Evolutionary conservation across 2,113 vertebrate species (phyloP), one percentile per base, ranked within the genome.

Genomic region (Perccottus glenii): DNA sequence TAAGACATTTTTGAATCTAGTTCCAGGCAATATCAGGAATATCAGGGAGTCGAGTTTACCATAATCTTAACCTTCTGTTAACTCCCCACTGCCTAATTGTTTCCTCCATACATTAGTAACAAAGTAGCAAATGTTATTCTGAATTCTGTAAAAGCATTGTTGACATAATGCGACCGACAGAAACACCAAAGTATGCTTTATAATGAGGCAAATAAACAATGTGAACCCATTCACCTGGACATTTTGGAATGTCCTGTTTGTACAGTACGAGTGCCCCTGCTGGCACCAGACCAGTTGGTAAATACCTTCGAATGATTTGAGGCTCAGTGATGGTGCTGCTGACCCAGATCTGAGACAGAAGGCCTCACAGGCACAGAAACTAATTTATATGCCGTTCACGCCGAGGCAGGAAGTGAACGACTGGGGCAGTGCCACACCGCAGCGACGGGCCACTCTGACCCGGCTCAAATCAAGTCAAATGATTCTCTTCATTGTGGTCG

Each of bases 331-430:
- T 10, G 44, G 16, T 47, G 64, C 56, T 53, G 48, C 78, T 73
- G 75, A 87, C 74, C 70, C 46, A 80, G 58, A 85, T 73, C 52
- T 40, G 44, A 62, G 52, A 88, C 81, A 85, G 77, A 80, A 55
- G 56, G 78, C 69, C 64, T 81, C 67, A 87, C 71, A 83, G 49
- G 47, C 27, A 59, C 67, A 63, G 48, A 66, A 60, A 52, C 70
- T 36, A 33, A 84, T 85, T 84, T 52, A 75, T 67, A 72, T 75
- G 80, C 70, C 48, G 64, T 50, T 70, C 69, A 79, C 46, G 47
- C 12, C 11, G 3, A 11, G 0, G 38, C 67, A 80, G 77, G 73
- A 85, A 81, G 50, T 45, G 51, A 35, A 47, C 60, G 51, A 7
- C 68, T 68, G 75, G 66, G 67, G 5, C 11, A 0, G 36, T 8